These are phyloP conservation scores for Potamarius usumacintae DNA, from an alignment of 2,113 vertebrate species.

Conservation along the genomic window DNA sequence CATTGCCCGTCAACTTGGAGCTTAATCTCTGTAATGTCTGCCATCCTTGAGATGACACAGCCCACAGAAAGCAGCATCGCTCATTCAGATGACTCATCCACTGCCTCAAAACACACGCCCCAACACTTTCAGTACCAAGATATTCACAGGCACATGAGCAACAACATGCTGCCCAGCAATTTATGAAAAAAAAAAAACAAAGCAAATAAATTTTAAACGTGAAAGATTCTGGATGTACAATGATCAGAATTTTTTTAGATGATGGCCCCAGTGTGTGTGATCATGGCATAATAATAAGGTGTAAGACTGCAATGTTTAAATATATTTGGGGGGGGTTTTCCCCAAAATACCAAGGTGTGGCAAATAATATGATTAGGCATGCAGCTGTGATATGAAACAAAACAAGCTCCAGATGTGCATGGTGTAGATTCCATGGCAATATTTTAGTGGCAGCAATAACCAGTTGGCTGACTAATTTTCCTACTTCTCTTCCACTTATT, in stretches of 20 bases:
- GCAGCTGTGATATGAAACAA: not conserved
- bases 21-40: constrained; percentile 38
- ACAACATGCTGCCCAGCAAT: constrained; percentile 30
- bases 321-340: not conserved
- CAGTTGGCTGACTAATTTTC: not conserved
- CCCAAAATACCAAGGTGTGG: not conserved
- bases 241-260: not conserved
- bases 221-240: not conserved
- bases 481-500: not conserved
- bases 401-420: not conserved
- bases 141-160: constrained; percentile 29
- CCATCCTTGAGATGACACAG: constrained; percentile 43
- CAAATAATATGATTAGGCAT: not conserved
- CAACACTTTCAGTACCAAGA: constrained; percentile 22
- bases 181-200: not conserved
- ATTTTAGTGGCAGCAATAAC: not conserved
- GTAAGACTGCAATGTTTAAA: not conserved
- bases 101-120: constrained; percentile 31
- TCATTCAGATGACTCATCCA: constrained; percentile 48
- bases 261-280: not conserved
- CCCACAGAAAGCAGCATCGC: constrained; percentile 38
- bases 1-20: constrained; percentile 28
- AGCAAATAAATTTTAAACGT: not conserved
- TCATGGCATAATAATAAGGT: no score
- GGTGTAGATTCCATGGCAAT: not conserved